Evolutionary conservation across 2,797 vertebrate species (phyloP), one percentile per base, ranked within the genome.

Genomic region (Cirrhinus mrigala): DNA sequence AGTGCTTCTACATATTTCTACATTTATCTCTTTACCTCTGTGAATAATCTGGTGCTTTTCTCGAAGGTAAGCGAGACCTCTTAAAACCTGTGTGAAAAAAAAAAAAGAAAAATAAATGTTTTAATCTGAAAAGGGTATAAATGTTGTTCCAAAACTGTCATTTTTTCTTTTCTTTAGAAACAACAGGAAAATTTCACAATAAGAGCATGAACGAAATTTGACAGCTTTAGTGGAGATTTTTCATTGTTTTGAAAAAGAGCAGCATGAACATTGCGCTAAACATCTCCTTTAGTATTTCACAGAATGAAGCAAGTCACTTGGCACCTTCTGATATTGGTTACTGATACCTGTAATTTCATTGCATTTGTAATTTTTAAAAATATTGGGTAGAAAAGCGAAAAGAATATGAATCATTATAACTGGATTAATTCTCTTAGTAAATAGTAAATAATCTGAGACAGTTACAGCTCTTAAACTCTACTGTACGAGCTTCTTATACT

Each of bases 1-100:
- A 20, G 52, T 60, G 22, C 1, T 60, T 22, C 54, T 58, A 58
- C 3, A 9, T 11, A 22, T 10, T 58, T 58, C 22, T n/a, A 58
- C 9, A n/a, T 62, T 14, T 0, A 27, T 52, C 29, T 48, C 10
- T 14, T 81, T 89, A 98, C 97, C 97, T 97, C 97, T 94, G 91
- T 97, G 97, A 97, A 98, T 98, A 90, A 98, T 98, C 89, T 98
- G 97, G 90, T 98, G 97, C 87, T 98, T 98, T 90, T 98, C 97
- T 69, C 97, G 92, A 76, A 98, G 95, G 52, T 98, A 98, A 0
- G 96, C 96, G 92, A 98, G 93, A 46, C 97, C 97, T 88, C 97
- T 95, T 83, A 97, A 95, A 87, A 97, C 96, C 97, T 97, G 89
- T 79, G 62, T 50, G 12, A 86, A 16, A 7, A 56, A 76, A 80